These are phyloP conservation scores for Dunckerocampus dactyliophorus DNA, from an alignment of 2,113 vertebrate genomes.

Conservation along the genomic window DNA sequence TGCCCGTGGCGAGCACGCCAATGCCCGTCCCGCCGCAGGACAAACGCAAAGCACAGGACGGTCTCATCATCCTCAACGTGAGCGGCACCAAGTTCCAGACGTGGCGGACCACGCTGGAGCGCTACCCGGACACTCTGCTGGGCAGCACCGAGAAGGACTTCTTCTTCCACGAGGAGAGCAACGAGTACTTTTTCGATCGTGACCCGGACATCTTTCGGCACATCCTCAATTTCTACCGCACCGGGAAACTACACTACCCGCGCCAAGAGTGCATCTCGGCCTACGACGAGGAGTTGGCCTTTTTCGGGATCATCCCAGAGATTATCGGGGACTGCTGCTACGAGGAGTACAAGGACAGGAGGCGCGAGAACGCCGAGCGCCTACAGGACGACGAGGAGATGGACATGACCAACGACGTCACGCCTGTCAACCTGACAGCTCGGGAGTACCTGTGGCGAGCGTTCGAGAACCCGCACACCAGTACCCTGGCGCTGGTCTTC, in stretches of 20 bases:
- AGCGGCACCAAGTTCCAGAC: conserved; percentile 97
- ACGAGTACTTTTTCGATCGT: conserved; percentile 97
- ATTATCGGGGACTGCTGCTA: conserved; percentile 99
- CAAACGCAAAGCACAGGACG: conserved; percentile 85
- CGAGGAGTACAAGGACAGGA: conserved; percentile 97
- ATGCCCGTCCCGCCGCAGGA: conserved; percentile 93
- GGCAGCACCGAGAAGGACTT: conserved; percentile 97
- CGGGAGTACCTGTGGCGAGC: conserved; percentile 95
- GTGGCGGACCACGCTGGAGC: conserved; percentile 92
- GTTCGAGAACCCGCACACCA: conserved; percentile 98
- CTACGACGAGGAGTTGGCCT: conserved; percentile 95
- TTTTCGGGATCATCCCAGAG: conserved; percentile 97
- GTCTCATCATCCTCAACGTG: conserved; percentile 93
- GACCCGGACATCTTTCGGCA: conserved; percentile 98
- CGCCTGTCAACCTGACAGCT: conserved; percentile 82
- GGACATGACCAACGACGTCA: conserved; percentile 78
- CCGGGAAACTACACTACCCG: conserved; percentile 95
- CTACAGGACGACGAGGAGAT: conserved; percentile 91
- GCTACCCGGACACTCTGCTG: conserved; percentile 94
- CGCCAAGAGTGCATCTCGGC: conserved; percentile 97
- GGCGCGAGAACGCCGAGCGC: conserved; percentile 90
- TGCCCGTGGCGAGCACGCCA: conserved; percentile 94
- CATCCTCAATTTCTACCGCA: conserved; percentile 97
- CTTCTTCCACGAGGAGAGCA: conserved; percentile 95
- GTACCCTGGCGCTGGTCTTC: conserved; percentile 95